A percentile compares a stretch with the other conserved stretches of the same genome.
Conservation (phyloP, 2,113 vertebrate genomes). For the Plestiodon gilberti region DNA sequence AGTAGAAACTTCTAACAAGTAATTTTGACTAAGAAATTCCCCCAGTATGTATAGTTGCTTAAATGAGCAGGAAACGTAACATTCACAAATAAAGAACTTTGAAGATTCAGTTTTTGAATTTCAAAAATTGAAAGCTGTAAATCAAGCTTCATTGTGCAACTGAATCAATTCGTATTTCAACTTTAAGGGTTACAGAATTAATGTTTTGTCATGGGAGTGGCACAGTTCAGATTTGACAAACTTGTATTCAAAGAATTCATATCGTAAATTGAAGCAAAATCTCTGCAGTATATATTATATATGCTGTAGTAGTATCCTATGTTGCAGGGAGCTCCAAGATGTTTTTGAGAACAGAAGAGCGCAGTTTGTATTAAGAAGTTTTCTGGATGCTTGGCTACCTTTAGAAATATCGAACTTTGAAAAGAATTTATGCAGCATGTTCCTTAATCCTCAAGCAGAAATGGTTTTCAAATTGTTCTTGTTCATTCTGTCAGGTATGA, state of each 20-base stretch:
- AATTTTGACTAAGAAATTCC: neutral
- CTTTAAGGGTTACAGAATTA: neutral
- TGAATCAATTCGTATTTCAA: neutral
- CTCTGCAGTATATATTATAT: neutral
- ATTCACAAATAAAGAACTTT: neutral
- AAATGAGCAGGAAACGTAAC: neutral
- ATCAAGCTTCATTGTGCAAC: neutral
- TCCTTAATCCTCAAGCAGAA: neutral
- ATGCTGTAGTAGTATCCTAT: neutral
- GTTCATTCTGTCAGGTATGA: slow-evolving; percentile 82
- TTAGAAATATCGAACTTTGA: neutral
- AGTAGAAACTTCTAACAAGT: neutral
- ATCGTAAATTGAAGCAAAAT: neutral
- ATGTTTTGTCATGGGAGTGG: neutral
- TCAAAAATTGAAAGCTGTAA: neutral
- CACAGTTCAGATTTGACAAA: neutral
- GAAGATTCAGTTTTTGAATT: neutral
- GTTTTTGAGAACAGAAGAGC: neutral
- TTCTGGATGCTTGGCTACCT: accelerated
- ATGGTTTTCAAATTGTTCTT: neutral
- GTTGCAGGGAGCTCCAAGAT: neutral
- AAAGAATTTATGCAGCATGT: neutral
- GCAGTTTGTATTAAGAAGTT: neutral
- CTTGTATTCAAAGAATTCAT: neutral
- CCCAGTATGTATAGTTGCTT: neutral